Evolutionary conservation across 2,888 invertebrate species (phyloP), one percentile per base, ranked within the genome.

Genomic region (Cancer borealis): DNA sequence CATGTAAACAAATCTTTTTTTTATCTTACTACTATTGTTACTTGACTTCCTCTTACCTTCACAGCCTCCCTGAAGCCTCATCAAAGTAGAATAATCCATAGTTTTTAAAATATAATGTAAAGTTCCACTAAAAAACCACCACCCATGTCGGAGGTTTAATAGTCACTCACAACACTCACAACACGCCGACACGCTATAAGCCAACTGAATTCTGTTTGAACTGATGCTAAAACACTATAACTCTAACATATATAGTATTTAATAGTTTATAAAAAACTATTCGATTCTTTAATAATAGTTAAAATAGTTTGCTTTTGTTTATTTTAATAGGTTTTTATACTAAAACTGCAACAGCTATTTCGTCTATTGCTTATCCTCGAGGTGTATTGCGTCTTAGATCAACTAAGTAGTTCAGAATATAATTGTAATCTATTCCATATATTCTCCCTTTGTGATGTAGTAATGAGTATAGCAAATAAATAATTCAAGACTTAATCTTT

Each of bases 121-220:
- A 89, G 21, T 92, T 92, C 88, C 79, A 89, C 47, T 92, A 89
- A 92, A 88, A 94, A 94, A 94, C 39, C 87, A 88, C 47, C 90
- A n/a, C 49, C 88, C 47, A 88, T 88, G 89, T 92, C 60, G n/a
- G 66, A 92, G 39, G 89, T 88, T 73, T 92, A 90, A 89, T 92
- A 90, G 73, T 88, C 94, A 66, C 94, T 88, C 79, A 94, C 94
- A 94, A 92, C 94, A 94, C 92, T 88, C 79, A 94, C 94, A 94
- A 92, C 94, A 94, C 92, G 94, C 94, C 94, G 94, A 94, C 94
- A 92, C 90, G 94, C 91, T 92, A 92, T 66, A 92, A 46, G 94
- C 30, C 91, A 84, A 94, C 92, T 94, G 87, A 94, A 90, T 12
- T 14, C 91, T 46, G 49, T 49, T 89, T 89, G 46, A 21, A 21